Evolutionary conservation across 2,888 invertebrate species (phyloP).

Genomic region (Drosophila borealis): DNA sequence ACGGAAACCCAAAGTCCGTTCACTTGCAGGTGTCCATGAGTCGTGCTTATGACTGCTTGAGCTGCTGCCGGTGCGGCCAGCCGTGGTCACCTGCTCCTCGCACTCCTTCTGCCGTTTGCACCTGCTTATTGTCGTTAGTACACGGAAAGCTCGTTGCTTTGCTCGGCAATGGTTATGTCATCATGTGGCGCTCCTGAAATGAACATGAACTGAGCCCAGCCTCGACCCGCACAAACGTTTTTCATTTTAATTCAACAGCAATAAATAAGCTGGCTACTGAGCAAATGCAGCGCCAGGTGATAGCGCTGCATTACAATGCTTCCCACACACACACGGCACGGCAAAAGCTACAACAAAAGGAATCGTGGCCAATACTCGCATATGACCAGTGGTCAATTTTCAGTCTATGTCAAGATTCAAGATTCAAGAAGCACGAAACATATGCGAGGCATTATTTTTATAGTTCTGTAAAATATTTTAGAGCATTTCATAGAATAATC

Average conservation of each 20-base stretch:
- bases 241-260: conserved; percentile 67
- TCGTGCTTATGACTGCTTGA: conserved; percentile 76
- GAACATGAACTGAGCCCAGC: conserved; percentile 56
- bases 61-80: conserved; percentile 60
- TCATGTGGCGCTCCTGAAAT: conserved; percentile 44
- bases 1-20: conserved; percentile 62
- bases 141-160: conserved; percentile 47
- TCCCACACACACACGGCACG: not conserved
- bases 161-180: conserved; percentile 31
- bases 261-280: conserved; percentile 66
- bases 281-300: conserved; percentile 55
- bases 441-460: not conserved
- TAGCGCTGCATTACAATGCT: conserved; percentile 58
- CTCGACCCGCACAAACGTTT: conserved; percentile 53
- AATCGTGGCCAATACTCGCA: conserved; percentile 16
- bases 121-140: conserved; percentile 53
- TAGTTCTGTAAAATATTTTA: not conserved
- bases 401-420: not conserved
- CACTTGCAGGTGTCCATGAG: conserved; percentile 67
- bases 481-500: too few species aligned
- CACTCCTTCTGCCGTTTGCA: not conserved
- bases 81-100: conserved; percentile 37
- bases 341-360: conserved; percentile 32
- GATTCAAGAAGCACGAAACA: not conserved
- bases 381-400: conserved; percentile 44